These are phyloP conservation scores for Gallirallus australis DNA, from an alignment of 2,797 vertebrate species.

Conservation along the genomic window DNA sequence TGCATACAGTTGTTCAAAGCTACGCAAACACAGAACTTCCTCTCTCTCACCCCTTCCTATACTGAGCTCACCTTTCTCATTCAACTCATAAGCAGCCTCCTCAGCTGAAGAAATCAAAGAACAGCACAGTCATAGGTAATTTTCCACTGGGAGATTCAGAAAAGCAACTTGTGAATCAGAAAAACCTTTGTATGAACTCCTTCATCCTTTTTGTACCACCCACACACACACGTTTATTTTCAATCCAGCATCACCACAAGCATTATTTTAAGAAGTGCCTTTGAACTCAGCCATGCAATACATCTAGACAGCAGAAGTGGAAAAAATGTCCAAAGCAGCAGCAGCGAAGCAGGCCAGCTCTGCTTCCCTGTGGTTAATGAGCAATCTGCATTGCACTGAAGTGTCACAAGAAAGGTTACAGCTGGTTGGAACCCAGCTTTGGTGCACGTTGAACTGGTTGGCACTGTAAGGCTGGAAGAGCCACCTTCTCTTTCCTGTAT, in stretches of 20 bases:
- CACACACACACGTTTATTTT: neutral
- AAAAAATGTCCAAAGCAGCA: neutral
- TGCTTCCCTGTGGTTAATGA: neutral
- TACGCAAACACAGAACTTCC: neutral
- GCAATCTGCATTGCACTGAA: neutral
- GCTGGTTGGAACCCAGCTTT: neutral
- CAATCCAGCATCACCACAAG: neutral
- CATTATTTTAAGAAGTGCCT: neutral
- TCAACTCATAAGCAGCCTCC: neutral
- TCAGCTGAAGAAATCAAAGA: slow-evolving; percentile 5
- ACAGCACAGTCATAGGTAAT: neutral
- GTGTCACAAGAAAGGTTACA: neutral
- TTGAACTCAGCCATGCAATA: neutral
- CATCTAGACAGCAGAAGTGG: neutral
- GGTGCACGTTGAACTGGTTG: rapidly evolving
- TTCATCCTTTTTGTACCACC: neutral
- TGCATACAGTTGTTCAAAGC: neutral
- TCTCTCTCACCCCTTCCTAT: neutral
- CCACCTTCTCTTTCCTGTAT: neutral
- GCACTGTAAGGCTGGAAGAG: neutral
- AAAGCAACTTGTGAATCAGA: neutral
- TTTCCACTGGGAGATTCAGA: neutral
- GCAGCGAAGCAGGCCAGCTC: neutral
- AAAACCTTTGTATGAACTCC: neutral
- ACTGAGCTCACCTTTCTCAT: neutral